Conservation (phyloP, 2,113 vertebrate species). For the Stomatorhinus ivindoensis region DNA sequence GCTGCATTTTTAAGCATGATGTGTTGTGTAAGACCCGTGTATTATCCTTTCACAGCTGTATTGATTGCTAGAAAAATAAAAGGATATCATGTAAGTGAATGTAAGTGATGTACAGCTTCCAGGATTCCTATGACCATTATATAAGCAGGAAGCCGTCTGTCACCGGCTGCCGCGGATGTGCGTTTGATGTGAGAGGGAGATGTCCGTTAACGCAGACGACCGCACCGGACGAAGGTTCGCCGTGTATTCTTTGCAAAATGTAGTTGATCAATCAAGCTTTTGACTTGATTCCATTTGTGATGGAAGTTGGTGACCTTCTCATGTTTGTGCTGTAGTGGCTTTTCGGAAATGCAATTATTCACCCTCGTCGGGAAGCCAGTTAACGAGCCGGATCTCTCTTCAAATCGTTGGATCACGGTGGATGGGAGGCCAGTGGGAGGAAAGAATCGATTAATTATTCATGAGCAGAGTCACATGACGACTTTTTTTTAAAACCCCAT, state of each 20-base stretch:
- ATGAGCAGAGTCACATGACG: conserved; percentile 41
- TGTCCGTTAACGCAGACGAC: background rate
- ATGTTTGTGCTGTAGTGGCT: conserved; percentile 20
- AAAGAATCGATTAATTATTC: conserved; percentile 52
- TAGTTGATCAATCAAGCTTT: background rate
- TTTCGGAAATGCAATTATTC: conserved; percentile 46
- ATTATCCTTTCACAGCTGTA: background rate
- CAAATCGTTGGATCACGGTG: conserved; percentile 30
- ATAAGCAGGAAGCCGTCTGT: background rate
- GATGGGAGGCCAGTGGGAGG: background rate
- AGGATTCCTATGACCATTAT: background rate
- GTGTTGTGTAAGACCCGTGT: background rate
- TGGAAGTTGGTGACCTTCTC: conserved; percentile 31
- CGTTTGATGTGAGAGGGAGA: background rate
- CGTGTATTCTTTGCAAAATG: background rate
- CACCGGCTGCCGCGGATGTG: background rate
- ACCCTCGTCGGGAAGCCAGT: conserved; percentile 44
- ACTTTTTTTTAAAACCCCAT: conserved; percentile 29
- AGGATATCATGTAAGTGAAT: background rate
- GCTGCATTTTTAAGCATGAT: background rate
- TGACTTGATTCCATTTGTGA: background rate
- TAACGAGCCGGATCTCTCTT: conserved; percentile 43
- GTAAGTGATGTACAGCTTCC: background rate
- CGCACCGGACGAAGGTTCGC: background rate
- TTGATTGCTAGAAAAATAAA: background rate